Base-by-base conservation (phyloP, 2,888 invertebrate species). In the Strigamia maritima region DNA sequence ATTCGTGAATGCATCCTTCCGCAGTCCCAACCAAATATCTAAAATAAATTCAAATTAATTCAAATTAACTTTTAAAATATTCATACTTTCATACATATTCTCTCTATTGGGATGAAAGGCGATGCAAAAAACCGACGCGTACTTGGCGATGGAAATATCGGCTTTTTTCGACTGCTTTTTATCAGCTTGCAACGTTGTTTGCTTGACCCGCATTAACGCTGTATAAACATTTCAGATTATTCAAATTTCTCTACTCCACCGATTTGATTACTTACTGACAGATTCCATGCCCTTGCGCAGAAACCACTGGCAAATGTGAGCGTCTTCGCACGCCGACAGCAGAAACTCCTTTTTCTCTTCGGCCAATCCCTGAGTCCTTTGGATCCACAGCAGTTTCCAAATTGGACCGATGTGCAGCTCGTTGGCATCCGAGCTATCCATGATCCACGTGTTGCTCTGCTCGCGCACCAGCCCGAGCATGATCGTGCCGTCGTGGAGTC, bases 291-390 rank as follows among this genome's bases (percentile, higher is more conserved):
- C 28, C 19, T 77, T 77, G 7, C 77, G 7, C 24, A 77, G 14
- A 8, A 26, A 49, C 77, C 77, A 77, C 60, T 77, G 77, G 19
- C 54, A 54, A 4, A 77, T 60, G 40, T 49, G 49, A 7, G 49
- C 77, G 49, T 77, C 77, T 35, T 77, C 77, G 26, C 77, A 77
- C 7, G 60, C 60, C 4, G 77, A 77, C 16, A 77, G 3, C 2
- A 77, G 26, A 28, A 44, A 44, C 26, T 77, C 77, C 14, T 49
- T 77, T 77, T 60, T 77, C 28, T 60, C 60, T 14, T 54, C 77
- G 22, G 49, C 54, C 19, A 24, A 49, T 24, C 77, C 77, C 16
- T 77, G 77, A 19, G 10, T 22, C 16, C 77, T 28, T 8, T 24
- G 1, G 14, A 77, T 26, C 77, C 77, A 77, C n/a, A 54, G 14